A percentile compares a stretch with the other conserved stretches of the same genome.
Conservation (phyloP, 2,113 vertebrate species). For the Puntigrus tetrazona region DNA sequence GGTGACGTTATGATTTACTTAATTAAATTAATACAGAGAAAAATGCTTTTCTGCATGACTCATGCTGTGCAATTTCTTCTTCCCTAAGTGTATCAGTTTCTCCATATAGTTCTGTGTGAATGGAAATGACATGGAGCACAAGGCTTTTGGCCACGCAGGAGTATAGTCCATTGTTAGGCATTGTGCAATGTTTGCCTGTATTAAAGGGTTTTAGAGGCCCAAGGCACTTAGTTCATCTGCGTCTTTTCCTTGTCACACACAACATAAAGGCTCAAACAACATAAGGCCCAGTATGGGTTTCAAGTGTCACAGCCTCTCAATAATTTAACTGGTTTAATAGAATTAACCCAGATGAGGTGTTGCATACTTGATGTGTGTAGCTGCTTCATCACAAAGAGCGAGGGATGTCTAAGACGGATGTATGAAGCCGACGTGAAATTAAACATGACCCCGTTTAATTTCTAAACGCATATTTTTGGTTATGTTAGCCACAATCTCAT, state of each 20-base stretch:
- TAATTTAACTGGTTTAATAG: conserved; percentile 40
- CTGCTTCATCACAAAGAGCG: conserved; percentile 3
- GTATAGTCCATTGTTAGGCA: neutral
- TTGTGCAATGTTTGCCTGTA: neutral
- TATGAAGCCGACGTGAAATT: neutral
- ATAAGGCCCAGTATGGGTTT: conserved; percentile 11
- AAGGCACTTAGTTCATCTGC: neutral
- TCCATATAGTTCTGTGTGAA: conserved; percentile 17
- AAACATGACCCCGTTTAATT: neutral
- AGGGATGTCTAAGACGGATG: neutral
- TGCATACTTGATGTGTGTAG: conserved; percentile 24
- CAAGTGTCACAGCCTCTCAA: conserved; percentile 31
- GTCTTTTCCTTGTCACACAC: neutral
- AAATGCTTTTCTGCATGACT: conserved; percentile 50
- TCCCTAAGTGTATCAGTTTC: conserved; percentile 51
- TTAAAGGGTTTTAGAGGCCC: neutral
- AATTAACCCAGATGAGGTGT: conserved; percentile 34
- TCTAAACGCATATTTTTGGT: neutral
- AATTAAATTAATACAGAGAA: neutral
- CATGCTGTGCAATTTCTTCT: conserved; percentile 55
- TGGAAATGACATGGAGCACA: neutral
- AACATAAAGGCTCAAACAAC: conserved; percentile 15
- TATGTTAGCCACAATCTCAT: neutral
- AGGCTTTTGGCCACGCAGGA: conserved; percentile 2
- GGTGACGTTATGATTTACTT: neutral